Conservation (phyloP, 2,797 vertebrate genomes). For the Rousettus madagascariensis region DNA sequence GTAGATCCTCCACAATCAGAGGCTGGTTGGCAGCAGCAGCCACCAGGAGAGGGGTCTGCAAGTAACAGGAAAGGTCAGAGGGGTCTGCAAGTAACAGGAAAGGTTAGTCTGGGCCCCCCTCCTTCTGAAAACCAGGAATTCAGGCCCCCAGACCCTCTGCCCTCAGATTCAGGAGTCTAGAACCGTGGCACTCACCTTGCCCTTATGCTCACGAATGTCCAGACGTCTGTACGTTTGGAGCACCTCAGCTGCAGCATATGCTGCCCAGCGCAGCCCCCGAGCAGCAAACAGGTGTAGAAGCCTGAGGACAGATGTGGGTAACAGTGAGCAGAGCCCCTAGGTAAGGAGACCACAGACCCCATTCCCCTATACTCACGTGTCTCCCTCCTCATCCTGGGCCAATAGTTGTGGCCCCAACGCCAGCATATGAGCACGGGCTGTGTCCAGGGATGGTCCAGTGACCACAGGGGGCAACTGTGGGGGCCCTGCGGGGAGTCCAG, state of each 20-base stretch:
- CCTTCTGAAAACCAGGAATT: neutral
- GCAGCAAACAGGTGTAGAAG: conserved; percentile 93
- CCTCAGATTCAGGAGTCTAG: neutral
- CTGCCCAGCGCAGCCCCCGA: conserved; percentile 89
- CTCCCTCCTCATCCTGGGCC: conserved; percentile 92
- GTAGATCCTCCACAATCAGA: conserved; percentile 90
- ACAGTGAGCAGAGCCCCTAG: neutral
- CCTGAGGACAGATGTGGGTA: conserved; percentile 74
- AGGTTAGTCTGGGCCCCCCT: neutral
- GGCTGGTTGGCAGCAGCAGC: conserved; percentile 93
- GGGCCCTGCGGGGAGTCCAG: conserved; percentile 41
- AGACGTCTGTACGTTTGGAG: conserved; percentile 85
- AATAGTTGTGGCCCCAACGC: conserved; percentile 87
- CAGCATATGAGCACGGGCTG: conserved; percentile 86
- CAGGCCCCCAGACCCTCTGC: neutral
- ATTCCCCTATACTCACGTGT: conserved; percentile 86
- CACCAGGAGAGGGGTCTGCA: conserved; percentile 92
- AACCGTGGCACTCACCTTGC: conserved; percentile 86
- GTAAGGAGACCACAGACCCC: neutral
- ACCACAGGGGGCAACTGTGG: conserved; percentile 49
- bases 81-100: conserved; percentile 84
- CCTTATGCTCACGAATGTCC: conserved; percentile 93
- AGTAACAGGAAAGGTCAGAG: conserved; percentile 78
- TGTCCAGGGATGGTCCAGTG: conserved; percentile 81
- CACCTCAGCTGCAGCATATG: conserved; percentile 90